These are phyloP conservation scores for Hycleus cichorii DNA, from an alignment of 1,140 invertebrate genomes.

Conservation along the genomic window DNA sequence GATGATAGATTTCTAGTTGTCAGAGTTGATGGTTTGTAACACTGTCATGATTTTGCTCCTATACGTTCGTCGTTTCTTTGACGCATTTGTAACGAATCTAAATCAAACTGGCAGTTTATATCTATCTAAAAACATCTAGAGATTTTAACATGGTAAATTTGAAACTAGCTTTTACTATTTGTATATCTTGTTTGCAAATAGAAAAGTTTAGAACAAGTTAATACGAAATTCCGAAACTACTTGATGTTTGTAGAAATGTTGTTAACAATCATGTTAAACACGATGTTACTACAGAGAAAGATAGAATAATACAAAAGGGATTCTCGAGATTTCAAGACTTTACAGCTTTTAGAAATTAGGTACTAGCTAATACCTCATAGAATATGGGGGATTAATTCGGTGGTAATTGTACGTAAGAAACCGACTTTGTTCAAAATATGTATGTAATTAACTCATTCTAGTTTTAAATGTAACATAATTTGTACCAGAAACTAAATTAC, in stretches of 20 bases:
- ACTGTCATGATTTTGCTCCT: no score
- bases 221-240: neutral
- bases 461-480: no score
- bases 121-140: constrained; percentile 1
- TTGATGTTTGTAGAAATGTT: neutral
- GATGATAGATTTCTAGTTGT: no score
- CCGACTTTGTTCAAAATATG: constrained; percentile 7
- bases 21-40: no score
- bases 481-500: no score
- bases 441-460: no score
- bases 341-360: constrained; percentile 21
- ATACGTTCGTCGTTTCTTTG: no score
- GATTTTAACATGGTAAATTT: no score
- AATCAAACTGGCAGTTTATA: constrained; percentile 13
- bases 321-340: neutral
- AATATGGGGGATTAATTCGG: constrained; percentile 8
- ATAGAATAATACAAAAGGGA: neutral
- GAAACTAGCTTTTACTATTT: no score
- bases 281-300: neutral
- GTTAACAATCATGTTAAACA: neutral
- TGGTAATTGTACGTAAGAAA: constrained; percentile 6
- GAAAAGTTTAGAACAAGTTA: neutral
- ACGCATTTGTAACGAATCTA: no score
- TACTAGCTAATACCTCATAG: constrained; percentile 18
- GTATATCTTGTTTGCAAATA: neutral